phyloP scores from a whole-genome alignment of 2,888 invertebrate genomes.

The Scrobipalpa atriplicella region DNA sequence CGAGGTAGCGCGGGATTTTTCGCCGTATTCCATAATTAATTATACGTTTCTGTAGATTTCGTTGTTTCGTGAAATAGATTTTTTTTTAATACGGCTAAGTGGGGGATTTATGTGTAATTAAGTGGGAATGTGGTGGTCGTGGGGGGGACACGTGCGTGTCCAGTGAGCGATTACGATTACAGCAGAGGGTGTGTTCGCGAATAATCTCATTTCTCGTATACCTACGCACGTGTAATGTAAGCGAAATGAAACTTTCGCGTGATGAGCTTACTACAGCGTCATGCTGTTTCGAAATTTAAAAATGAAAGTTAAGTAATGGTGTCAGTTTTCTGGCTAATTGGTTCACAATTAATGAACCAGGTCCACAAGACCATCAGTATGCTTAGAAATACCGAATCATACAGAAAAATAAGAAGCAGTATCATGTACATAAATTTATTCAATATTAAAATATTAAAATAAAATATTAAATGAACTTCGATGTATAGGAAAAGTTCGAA shows the following conservation, averaged over 20 bases:
- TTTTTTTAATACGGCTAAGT: constrained; percentile 68
- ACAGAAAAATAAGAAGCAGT: no score
- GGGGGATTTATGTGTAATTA: constrained; percentile 58
- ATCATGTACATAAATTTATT: no score
- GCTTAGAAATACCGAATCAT: no score
- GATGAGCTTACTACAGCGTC: constrained; percentile 12
- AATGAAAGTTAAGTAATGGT: background rate
- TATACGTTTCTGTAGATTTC: constrained; percentile 40
- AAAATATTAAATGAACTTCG: no score
- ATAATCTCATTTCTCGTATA: constrained; percentile 38
- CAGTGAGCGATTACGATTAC: constrained; percentile 44
- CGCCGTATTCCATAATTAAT: constrained; percentile 52
- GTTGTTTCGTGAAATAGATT: constrained; percentile 65
- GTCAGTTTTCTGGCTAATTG: background rate
- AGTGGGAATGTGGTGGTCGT: constrained; percentile 45
- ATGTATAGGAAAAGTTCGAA: no score
- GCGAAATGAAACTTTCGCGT: constrained; percentile 20
- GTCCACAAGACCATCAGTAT: background rate
- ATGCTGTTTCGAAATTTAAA: background rate
- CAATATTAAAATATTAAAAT: no score
- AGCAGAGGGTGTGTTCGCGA: constrained; percentile 52
- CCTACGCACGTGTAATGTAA: constrained; percentile 8
- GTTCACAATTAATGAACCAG: background rate
- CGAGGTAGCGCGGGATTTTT: constrained; percentile 35
- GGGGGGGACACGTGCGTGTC: constrained; percentile 47